Percentiles rank a stretch among this genome's conserved stretches.
Evolutionary conservation across 2,113 vertebrate genomes (phyloP).

Genomic region (Ibidorhyncha struthersii): DNA sequence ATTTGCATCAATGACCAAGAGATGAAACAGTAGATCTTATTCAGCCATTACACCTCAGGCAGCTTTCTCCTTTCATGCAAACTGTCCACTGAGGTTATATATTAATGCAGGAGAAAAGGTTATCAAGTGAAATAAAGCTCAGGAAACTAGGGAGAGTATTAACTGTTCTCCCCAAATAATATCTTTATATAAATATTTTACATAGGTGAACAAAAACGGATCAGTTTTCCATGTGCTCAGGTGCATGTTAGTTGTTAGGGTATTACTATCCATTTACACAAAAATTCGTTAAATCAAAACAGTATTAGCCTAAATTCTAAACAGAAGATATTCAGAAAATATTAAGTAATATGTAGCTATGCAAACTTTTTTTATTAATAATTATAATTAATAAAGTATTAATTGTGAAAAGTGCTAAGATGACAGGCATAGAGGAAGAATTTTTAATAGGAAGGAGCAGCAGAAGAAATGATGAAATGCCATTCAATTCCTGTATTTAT

Average conservation of each 20-base stretch:
- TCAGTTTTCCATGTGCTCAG: background rate
- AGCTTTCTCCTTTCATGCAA: background rate
- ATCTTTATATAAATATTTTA: background rate
- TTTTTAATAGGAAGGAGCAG: background rate
- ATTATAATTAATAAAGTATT: background rate
- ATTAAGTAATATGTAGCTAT: background rate
- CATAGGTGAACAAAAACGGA: background rate
- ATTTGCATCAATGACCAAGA: background rate
- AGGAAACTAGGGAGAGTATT: background rate
- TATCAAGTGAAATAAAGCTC: background rate
- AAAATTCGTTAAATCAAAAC: background rate
- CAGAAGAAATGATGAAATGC: background rate
- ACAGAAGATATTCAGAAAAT: background rate
- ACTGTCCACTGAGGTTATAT: background rate
- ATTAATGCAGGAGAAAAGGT: background rate
- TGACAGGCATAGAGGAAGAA: background rate
- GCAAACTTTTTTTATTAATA: background rate
- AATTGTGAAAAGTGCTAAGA: background rate
- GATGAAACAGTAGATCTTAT: background rate
- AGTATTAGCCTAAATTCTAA: background rate
- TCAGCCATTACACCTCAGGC: background rate
- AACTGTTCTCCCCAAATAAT: background rate
- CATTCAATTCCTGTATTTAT: background rate
- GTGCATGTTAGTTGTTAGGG: background rate
- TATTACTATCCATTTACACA: background rate